Evolutionary conservation across 30 jellyfish, hydroid and myxozoan genomes (phyloP), one percentile per base, ranked within the genome.

Genomic region (Turritopsis dohrnii): DNA sequence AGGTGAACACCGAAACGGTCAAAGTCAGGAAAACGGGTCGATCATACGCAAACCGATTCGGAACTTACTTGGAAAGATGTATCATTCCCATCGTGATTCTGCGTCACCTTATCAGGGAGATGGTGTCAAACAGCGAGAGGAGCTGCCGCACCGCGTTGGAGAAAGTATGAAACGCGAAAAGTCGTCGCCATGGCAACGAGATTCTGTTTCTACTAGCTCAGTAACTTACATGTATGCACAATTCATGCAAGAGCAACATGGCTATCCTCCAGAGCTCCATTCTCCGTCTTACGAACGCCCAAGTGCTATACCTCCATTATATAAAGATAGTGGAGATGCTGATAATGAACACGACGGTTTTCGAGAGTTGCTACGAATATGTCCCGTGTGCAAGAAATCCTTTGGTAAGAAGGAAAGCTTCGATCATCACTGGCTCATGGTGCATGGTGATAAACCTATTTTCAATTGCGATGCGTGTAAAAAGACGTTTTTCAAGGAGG

Each of bases 341-440:
- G 26, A 9, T 0, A 65, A 53, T n/a, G 76, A 23, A 23, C 54
- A 65, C 1, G 54, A 80, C 1, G 24, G 65, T 65, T 54, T 41
- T 16, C 87, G 76, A 1, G 87, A 80, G 87, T 53, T 79, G 16
- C 16, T 80, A 28, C 79, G 66, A 22, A 20, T 1, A 19, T 80
- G 87, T 53, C 81, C 87, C 19, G 85, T 53, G 28, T 80, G 87
- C 54, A 80, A 69, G 5, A 80, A 80, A 80, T 80, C 87, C 1
- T 80, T 80, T 53, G 83, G 80, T 41, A 65, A 26, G 30, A 80
- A 80, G 21, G 87, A 80, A 53, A 80, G 26, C 22, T 52, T 80
- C 41, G 87, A 80, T 27, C 29, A 52, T 65, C 87, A 80, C 65
- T 80, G 87, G 87, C 29, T 25, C 8, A 28, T 27, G 29, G 83